Conservation (phyloP, 2,888 invertebrate genomes). For the Cenopis cana region DNA sequence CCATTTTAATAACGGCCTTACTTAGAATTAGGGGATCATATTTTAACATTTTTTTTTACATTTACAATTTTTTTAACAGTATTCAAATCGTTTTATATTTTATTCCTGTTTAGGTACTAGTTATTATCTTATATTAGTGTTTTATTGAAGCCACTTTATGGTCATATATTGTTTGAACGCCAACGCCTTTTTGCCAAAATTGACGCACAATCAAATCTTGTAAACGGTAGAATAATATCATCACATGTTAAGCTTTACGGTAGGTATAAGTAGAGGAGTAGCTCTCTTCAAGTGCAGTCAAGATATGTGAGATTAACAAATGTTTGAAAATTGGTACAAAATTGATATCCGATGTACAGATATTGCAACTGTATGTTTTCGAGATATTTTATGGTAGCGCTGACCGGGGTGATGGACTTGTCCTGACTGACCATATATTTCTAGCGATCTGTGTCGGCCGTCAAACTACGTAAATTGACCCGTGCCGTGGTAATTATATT, state of each 20-base stretch:
- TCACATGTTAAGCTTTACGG: constrained; percentile 36
- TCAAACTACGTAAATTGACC: too few relatives aligned
- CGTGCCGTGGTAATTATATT: too few relatives aligned
- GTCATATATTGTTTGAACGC: constrained; percentile 50
- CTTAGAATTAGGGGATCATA: constrained; percentile 26
- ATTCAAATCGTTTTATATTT: constrained; percentile 21
- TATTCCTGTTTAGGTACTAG: neutral
- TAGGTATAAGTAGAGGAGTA: constrained; percentile 25
- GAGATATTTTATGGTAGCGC: too few relatives aligned
- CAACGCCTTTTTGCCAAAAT: constrained; percentile 64
- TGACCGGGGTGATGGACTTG: too few relatives aligned
- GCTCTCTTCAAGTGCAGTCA: constrained; percentile 13
- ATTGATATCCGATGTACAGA: too few relatives aligned
- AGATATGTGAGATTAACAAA: neutral
- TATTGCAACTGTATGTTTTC: too few relatives aligned
- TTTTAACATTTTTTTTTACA: constrained; percentile 18
- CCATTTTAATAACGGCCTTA: constrained; percentile 38
- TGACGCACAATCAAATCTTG: constrained; percentile 52
- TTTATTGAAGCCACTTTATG: constrained; percentile 38
- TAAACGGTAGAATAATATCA: constrained; percentile 26
- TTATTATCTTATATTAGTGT: constrained; percentile 11
- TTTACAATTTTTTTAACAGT: constrained; percentile 22
- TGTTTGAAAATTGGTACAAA: neutral
- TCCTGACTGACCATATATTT: too few relatives aligned
- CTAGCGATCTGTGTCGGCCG: too few relatives aligned